Evolutionary conservation across 2,113 vertebrate genomes (phyloP).

Genomic region (Boleophthalmus pectinirostris): DNA sequence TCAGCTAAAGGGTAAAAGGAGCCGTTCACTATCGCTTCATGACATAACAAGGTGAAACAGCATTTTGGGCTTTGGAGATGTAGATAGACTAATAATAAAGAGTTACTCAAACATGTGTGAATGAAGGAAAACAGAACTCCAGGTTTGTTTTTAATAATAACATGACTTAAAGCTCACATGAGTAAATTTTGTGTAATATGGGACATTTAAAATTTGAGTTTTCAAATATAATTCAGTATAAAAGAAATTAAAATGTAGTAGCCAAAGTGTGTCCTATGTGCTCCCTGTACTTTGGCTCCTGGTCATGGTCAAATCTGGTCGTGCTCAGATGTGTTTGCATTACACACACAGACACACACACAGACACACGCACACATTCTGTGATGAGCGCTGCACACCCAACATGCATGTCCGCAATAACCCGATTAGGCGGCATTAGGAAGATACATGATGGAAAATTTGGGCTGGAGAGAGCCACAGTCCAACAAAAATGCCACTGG

Average conservation of each 20-base stretch:
- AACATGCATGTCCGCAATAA: constrained; percentile 6
- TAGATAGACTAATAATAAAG: no score
- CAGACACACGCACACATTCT: not conserved
- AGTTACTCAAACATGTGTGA: no score
- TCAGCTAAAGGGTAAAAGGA: no score
- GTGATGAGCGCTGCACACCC: not conserved
- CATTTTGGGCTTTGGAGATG: no score
- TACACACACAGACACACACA: constrained; percentile 7
- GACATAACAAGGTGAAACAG: no score
- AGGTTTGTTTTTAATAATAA: no score
- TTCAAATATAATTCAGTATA: no score
- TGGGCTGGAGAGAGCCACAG: constrained; percentile 30
- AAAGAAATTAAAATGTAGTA: not conserved
- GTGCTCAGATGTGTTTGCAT: constrained; percentile 17
- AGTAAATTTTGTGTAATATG: no score
- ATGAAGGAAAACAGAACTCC: no score
- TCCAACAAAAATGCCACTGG: constrained; percentile 15
- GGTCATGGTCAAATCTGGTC: constrained; percentile 11
- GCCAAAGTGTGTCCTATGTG: not conserved
- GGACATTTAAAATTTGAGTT: no score
- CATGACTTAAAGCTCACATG: no score
- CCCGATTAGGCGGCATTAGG: constrained; percentile 18
- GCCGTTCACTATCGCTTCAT: no score
- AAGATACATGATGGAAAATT: constrained; percentile 39
- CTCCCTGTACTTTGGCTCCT: constrained; percentile 23